Conservation (phyloP, 2,113 vertebrate species). For the human (Homo sapiens) region GRCh38 chr14:98327001-98327500, state of each 20-base stretch:
- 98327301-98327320: accelerated
- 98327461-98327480: neutral
- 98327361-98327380: neutral
- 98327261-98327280: accelerated
- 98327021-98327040: too few relatives aligned
- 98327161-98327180: accelerated
- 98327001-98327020: neutral
- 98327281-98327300: neutral
- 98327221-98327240: neutral
- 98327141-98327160: neutral
- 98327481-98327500: neutral
- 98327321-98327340: accelerated
- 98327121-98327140: too few relatives aligned
- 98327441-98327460: neutral
- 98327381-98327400: neutral
- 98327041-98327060: neutral
- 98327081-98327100: neutral
- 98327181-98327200: neutral
- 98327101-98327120: accelerated
- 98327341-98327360: accelerated
- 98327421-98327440: neutral
- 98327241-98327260: too few relatives aligned
- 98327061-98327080: neutral
- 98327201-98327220: accelerated
- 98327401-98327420: accelerated